Percentiles rank a stretch among this genome's conserved stretches.
Conservation (phyloP, 2,888 invertebrate genomes). For the Andrena camellia region DNA sequence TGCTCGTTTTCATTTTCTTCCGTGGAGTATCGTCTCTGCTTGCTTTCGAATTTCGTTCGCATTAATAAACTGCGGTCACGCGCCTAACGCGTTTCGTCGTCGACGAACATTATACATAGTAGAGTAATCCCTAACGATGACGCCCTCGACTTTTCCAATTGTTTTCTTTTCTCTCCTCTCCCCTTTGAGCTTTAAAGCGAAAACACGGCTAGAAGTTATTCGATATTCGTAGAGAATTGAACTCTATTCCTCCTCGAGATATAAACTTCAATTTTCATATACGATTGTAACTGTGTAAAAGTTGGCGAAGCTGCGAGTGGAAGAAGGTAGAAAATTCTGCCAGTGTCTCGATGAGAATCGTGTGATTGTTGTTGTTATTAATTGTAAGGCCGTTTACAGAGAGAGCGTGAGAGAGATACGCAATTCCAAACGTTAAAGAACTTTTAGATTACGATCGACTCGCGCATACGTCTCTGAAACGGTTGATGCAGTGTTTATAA, state of each 20-base stretch:
- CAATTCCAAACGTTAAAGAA: conserved; percentile 13
- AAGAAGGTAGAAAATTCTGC: not conserved
- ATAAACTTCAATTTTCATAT: not conserved
- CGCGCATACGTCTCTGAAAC: not conserved
- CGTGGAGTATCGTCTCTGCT: not conserved
- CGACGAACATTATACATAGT: not conserved
- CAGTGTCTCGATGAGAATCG: conserved; percentile 2
- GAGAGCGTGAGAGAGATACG: not conserved
- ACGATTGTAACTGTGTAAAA: not conserved
- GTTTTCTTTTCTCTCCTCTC: not conserved
- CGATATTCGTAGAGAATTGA: conserved; percentile 9
- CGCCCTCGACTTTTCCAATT: not conserved
- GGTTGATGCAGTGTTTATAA: conserved; percentile 1
- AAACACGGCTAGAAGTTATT: not conserved
- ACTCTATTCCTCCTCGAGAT: not conserved
- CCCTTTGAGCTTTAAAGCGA: not conserved
- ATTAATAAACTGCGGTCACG: too few relatives aligned
- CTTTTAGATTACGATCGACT: conserved; percentile 1
- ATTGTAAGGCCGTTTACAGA: conserved; percentile 16
- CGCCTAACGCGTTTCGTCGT: not conserved
- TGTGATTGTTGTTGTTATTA: conserved; percentile 23
- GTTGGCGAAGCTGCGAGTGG: not conserved
- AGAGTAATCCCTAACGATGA: not conserved
- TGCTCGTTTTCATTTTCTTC: not conserved
- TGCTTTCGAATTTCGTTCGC: not conserved